Evolutionary conservation across 1,140 invertebrate genomes (phyloP).

Genomic region (Euschistus heros): DNA sequence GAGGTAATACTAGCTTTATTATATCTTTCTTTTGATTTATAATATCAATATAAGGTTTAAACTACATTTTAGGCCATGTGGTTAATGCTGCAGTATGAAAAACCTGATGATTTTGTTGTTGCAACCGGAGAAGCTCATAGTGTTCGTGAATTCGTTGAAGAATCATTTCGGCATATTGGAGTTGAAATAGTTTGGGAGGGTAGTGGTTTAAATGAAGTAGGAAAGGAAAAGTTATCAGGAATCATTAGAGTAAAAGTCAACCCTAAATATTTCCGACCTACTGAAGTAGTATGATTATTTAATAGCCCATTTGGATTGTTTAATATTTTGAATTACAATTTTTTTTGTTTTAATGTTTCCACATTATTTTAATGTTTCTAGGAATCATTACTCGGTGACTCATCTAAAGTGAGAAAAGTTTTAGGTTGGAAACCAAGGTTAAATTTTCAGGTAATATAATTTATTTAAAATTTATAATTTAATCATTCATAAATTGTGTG

Average conservation of each 20-base stretch:
- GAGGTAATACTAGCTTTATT: conserved; percentile 49
- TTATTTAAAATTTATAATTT: too few species aligned
- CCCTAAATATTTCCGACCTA: conserved; percentile 91
- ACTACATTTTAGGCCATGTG: conserved; percentile 80
- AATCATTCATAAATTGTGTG: too few species aligned
- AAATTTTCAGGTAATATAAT: conserved; percentile 53
- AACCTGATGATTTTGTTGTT: conserved; percentile 93
- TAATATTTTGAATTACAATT: neutral
- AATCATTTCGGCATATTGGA: conserved; percentile 71
- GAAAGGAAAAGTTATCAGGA: conserved; percentile 69
- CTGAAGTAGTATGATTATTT: conserved; percentile 79
- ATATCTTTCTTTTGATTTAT: neutral
- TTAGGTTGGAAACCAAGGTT: conserved; percentile 83
- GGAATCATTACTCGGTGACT: conserved; percentile 80
- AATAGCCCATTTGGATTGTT: neutral
- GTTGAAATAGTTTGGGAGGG: conserved; percentile 76
- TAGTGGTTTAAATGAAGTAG: conserved; percentile 71
- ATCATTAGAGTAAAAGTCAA: conserved; percentile 82
- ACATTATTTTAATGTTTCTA: conserved; percentile 24
- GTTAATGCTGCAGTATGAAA: conserved; percentile 94
- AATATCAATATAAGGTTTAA: neutral
- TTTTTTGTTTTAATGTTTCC: neutral
- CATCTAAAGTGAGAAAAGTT: conserved; percentile 74
- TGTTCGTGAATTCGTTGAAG: conserved; percentile 93
- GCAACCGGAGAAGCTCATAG: conserved; percentile 91